Percentiles rank a stretch among this genome's conserved stretches.
phyloP scores from a whole-genome alignment of 2,797 vertebrate genomes.

The Pempheris klunzingeri region DNA sequence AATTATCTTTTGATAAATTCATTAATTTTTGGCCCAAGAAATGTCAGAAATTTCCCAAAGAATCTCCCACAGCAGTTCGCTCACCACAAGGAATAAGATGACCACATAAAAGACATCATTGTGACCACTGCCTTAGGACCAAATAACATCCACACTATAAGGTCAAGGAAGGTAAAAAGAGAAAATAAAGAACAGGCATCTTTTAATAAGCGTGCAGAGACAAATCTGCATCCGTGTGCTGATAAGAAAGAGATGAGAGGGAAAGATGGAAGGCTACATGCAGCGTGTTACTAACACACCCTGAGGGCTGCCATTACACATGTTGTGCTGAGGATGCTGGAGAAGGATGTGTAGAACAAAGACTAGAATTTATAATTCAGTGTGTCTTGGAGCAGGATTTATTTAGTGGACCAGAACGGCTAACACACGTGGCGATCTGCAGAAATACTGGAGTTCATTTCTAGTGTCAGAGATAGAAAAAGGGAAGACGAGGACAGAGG shows the following conservation, averaged over 20 bases:
- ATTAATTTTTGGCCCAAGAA: no score
- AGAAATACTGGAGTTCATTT: slow-evolving; percentile 32
- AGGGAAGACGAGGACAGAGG: neutral
- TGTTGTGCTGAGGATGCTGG: slow-evolving; percentile 44
- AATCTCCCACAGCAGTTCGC: no score
- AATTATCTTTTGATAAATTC: no score
- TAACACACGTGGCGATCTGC: slow-evolving; percentile 18
- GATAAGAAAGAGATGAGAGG: slow-evolving; percentile 66
- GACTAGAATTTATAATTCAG: slow-evolving; percentile 57
- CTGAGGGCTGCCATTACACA: slow-evolving; percentile 58
- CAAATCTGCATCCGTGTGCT: slow-evolving; percentile 53
- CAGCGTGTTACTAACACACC: slow-evolving; percentile 38
- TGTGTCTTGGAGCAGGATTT: slow-evolving; percentile 51
- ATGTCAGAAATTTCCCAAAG: no score
- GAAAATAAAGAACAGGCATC: slow-evolving; percentile 20
- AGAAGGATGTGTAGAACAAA: slow-evolving; percentile 55
- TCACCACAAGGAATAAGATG: neutral
- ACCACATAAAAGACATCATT: neutral
- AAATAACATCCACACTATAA: slow-evolving; percentile 41
- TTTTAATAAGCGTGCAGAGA: slow-evolving; percentile 60
- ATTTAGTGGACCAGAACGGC: slow-evolving; percentile 34
- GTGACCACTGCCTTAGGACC: slow-evolving; percentile 27
- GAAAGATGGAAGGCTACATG: slow-evolving; percentile 60
- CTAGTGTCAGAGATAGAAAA: slow-evolving; percentile 36
- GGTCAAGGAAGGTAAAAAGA: slow-evolving; percentile 40